phyloP scores from a whole-genome alignment of 1,140 invertebrate species.

The Macrocentrus cingulum region DNA sequence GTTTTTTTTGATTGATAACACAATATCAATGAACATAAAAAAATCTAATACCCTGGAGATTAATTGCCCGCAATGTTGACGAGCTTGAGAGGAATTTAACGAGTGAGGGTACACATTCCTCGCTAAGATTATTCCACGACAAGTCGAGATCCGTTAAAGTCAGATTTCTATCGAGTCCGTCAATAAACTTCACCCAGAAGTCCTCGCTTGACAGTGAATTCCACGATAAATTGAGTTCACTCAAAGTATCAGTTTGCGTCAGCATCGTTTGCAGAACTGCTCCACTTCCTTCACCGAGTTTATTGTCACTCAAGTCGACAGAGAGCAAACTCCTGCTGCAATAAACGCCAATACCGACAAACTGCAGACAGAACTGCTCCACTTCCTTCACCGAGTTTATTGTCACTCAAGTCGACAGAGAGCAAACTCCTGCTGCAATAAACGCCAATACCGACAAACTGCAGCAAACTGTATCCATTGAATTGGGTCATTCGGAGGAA shows the following conservation, averaged over 20 bases:
- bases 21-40: no score
- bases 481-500: no score
- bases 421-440: constrained; percentile 35
- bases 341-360: constrained; percentile 40
- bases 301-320: constrained; percentile 53
- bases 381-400: constrained; percentile 44
- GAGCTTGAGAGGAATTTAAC: constrained; percentile 31
- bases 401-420: constrained; percentile 50
- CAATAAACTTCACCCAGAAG: constrained; percentile 41
- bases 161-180: constrained; percentile 38
- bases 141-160: constrained; percentile 43
- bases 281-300: constrained; percentile 40
- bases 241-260: constrained; percentile 41
- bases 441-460: constrained; percentile 40
- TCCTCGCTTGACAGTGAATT: constrained; percentile 45
- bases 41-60: constrained; percentile 39
- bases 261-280: constrained; percentile 37
- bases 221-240: constrained; percentile 56
- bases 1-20: no score
- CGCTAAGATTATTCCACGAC: constrained; percentile 50
- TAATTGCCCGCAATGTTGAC: constrained; percentile 32
- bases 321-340: constrained; percentile 35
- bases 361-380: constrained; percentile 35
- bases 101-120: constrained; percentile 33
- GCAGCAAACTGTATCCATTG: no score